Evolutionary conservation across 1,140 invertebrate genomes (phyloP).

Genomic region (Drosophila bipectinata): DNA sequence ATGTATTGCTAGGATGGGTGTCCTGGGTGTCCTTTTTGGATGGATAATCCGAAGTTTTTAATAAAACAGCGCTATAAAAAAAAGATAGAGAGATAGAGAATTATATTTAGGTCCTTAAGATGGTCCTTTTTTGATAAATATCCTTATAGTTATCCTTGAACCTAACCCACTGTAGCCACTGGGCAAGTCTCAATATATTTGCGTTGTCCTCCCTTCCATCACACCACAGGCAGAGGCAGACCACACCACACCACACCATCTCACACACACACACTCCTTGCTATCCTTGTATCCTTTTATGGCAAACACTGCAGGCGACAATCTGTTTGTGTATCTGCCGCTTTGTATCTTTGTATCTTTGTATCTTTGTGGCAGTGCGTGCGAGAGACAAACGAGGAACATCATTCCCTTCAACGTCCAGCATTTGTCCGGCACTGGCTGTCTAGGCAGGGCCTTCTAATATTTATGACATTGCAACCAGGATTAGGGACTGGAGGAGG

Average conservation of each 20-base stretch:
- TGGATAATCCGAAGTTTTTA: background rate
- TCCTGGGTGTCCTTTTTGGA: background rate
- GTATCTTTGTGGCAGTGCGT: constrained; percentile 56
- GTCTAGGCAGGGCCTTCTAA: constrained; percentile 37
- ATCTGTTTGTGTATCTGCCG: constrained; percentile 73
- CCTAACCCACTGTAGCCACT: constrained; percentile 10
- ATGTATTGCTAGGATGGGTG: background rate
- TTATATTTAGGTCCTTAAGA: too few relatives aligned
- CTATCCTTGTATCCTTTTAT: background rate
- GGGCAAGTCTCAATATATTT: constrained; percentile 3
- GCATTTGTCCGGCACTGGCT: constrained; percentile 4
- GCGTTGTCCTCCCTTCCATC: background rate
- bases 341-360: constrained; percentile 53
- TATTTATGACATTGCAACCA: constrained; percentile 70
- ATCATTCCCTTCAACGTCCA: constrained; percentile 18
- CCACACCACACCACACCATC: background rate
- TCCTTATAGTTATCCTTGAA: background rate
- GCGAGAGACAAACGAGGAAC: constrained; percentile 26
- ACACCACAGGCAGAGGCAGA: too few relatives aligned
- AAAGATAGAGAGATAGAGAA: too few relatives aligned
- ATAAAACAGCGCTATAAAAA: background rate
- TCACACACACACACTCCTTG: background rate
- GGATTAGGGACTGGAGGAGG: background rate
- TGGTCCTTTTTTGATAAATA: too few relatives aligned
- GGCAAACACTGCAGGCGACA: constrained; percentile 64